Evolutionary conservation across 2,797 vertebrate genomes (phyloP), one percentile per base, ranked within the genome.

Genomic region (Peromyscus aztecus): DNA sequence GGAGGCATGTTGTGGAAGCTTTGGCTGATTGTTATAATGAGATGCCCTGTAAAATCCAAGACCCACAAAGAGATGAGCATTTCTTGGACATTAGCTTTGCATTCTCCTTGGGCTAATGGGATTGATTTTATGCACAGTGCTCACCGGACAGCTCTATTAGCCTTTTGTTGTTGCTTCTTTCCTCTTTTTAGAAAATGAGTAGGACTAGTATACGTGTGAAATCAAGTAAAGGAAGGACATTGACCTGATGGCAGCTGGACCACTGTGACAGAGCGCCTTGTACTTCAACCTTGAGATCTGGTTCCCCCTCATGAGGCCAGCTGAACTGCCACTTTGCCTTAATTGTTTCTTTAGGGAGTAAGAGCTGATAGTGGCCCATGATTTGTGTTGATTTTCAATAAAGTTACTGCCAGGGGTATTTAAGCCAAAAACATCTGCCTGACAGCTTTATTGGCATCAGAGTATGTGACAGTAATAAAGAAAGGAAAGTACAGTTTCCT

Each of bases 331-430:
- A 95, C 82, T 84, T 87, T 71, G 86, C 67, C 89, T 97, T 97
- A 93, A 94, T 95, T 97, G 83, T 96, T 97, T 97, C 96, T 95
- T 97, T 78, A 63, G 92, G 91, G 89, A 96, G 83, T 91, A 88
- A 55, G 87, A 93, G 81, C 91, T 85, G 90, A 97, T 91, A 93
- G 91, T 76, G 83, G 89, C 93, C 94, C 76, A 93, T 97, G 95
- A 97, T 97, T 97, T 96, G 92, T 95, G 97, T 95, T 95, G 97
- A 97, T 98, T 97, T 98, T 97, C 96, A 96, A 96, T 97, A 97
- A 98, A 98, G 94, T 96, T 89, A 90, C 95, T 97, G 96, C 94
- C 95, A 97, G 40, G 78, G 83, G 76, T 96, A 97, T 98, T 97
- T 97, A 97, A 95, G 86, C 46, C 23, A 24, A 95, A 97, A 97